phyloP scores from a whole-genome alignment of 2,113 vertebrate species.

The Cyanistes caeruleus region DNA sequence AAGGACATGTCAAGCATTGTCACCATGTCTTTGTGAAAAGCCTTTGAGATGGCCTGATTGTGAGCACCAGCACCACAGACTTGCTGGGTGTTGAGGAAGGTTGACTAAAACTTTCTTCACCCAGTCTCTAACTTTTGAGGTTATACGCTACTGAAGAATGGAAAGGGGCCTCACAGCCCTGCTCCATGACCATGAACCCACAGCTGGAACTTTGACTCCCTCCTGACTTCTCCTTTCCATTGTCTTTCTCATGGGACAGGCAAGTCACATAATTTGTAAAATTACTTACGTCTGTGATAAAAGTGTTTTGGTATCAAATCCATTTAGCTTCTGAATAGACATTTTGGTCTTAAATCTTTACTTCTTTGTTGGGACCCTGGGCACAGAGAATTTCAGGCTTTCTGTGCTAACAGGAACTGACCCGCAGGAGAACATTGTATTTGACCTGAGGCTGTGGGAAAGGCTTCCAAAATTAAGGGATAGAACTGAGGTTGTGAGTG shows the following conservation, averaged over 20 bases:
- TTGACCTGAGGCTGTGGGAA: no score
- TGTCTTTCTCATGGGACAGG: background rate
- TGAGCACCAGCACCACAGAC: background rate
- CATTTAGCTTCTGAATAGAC: background rate
- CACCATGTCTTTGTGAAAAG: background rate
- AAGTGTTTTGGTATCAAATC: background rate
- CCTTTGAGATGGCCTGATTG: background rate
- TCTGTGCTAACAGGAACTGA: no score
- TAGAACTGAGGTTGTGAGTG: no score
- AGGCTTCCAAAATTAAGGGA: no score
- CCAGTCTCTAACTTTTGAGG: background rate
- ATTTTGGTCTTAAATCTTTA: background rate
- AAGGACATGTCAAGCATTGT: background rate
- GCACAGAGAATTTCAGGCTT: no score
- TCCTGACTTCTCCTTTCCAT: background rate
- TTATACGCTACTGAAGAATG: background rate
- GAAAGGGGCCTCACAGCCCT: background rate
- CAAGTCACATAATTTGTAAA: background rate
- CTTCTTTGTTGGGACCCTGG: no score
- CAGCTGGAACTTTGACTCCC: background rate
- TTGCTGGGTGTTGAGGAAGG: background rate
- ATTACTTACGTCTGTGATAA: background rate
- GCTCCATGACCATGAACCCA: background rate
- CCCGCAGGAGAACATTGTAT: no score
- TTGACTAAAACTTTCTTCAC: background rate